Evolutionary conservation across 2,888 invertebrate genomes (phyloP).

Genomic region (Melieria crassipennis): DNA sequence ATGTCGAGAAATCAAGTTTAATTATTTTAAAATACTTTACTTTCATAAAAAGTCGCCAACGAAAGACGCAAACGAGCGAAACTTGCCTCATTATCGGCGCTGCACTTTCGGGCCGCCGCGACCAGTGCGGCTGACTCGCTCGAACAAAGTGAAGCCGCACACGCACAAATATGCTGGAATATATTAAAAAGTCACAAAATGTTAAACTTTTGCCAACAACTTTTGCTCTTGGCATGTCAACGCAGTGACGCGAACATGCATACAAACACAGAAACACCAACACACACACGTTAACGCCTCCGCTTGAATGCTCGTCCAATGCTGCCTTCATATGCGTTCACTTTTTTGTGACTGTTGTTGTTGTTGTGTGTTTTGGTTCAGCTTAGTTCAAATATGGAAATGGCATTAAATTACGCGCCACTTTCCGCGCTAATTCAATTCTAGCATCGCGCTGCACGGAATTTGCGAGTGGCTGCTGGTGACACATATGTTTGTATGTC

Average conservation of each 20-base stretch:
- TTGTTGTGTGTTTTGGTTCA: not conserved
- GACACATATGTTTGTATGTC: not conserved
- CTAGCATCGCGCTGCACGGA: not conserved
- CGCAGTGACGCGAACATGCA: no score
- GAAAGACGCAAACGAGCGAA: no score
- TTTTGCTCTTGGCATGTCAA: not conserved
- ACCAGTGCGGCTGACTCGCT: no score
- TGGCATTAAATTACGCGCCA: constrained; percentile 8
- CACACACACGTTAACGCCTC: not conserved
- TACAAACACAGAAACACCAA: not conserved
- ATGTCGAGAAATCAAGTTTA: no score
- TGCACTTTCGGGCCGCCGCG: no score
- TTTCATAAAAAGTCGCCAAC: no score
- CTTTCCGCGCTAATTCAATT: constrained; percentile 27
- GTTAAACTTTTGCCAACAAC: not conserved
- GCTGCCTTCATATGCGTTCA: no score
- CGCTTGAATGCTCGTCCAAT: not conserved
- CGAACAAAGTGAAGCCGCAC: no score
- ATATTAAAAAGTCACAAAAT: no score
- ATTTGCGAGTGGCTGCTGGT: not conserved
- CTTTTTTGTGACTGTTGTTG: not conserved
- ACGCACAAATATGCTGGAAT: no score
- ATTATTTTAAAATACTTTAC: no score
- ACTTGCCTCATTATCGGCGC: no score
- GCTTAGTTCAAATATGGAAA: not conserved